Evolutionary conservation across 2,113 vertebrate species (phyloP).

Genomic region (Engystomops pustulosus): DNA sequence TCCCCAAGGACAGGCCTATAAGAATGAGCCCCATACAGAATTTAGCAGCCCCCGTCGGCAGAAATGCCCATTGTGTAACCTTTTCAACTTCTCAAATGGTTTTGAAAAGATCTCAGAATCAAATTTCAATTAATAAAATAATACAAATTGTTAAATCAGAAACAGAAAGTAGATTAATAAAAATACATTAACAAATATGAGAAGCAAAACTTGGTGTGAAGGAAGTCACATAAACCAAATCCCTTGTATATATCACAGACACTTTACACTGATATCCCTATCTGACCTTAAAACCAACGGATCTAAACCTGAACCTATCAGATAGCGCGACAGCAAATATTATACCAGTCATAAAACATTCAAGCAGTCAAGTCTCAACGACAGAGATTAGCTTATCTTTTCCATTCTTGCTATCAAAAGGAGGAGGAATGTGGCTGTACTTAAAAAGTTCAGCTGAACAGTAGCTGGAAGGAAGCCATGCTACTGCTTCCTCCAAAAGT

Average conservation of each 20-base stretch:
- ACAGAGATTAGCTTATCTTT: constrained; percentile 54
- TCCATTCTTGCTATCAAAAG: constrained; percentile 37
- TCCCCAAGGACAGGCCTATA: too few species aligned
- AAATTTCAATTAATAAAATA: too few species aligned
- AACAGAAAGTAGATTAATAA: too few species aligned
- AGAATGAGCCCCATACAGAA: too few species aligned
- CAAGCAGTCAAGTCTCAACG: constrained; percentile 10
- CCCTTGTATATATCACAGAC: background rate
- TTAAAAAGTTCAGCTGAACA: constrained; percentile 36
- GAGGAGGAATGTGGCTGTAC: constrained; percentile 43
- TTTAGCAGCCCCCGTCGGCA: too few species aligned
- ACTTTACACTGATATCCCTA: background rate
- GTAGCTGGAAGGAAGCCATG: constrained; percentile 20
- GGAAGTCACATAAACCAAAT: background rate
- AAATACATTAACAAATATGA: background rate
- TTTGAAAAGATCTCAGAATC: too few species aligned
- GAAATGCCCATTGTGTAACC: too few species aligned
- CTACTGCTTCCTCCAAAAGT: background rate
- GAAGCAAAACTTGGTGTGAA: background rate
- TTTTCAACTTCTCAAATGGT: too few species aligned
- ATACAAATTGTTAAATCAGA: too few species aligned
- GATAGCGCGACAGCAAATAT: constrained; percentile 38
- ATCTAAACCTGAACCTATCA: constrained; percentile 41
- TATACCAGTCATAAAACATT: constrained; percentile 48
- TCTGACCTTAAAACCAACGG: constrained; percentile 26